phyloP scores from a whole-genome alignment of 2,888 invertebrate genomes.

The Zelleria hepariella region DNA sequence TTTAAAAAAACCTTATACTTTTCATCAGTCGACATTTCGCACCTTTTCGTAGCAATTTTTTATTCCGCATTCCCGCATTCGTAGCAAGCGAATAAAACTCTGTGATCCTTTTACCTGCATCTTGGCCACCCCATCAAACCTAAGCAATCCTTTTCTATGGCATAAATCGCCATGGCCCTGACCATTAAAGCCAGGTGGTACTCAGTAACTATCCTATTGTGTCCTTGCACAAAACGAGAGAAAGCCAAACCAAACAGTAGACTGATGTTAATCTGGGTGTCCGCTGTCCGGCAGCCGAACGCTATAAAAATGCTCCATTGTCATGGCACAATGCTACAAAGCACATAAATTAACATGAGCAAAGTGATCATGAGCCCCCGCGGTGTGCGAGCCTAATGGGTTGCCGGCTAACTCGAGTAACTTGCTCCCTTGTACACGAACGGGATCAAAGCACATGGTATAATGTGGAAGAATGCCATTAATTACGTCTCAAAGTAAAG shows the following conservation, averaged over 20 bases:
- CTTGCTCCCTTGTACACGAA: neutral
- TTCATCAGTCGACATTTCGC: neutral
- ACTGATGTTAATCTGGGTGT: slow-evolving; percentile 64
- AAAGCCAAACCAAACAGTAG: slow-evolving; percentile 57
- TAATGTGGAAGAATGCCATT: neutral
- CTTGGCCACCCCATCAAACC: neutral
- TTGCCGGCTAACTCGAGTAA: slow-evolving; percentile 20
- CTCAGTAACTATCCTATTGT: slow-evolving; percentile 42
- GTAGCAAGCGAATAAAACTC: neutral
- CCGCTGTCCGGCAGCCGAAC: slow-evolving; percentile 66
- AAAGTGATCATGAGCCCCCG: slow-evolving; percentile 68
- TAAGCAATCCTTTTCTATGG: slow-evolving; percentile 5
- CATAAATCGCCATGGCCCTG: slow-evolving; percentile 31
- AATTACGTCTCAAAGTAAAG: neutral
- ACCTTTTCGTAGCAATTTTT: neutral
- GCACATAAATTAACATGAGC: slow-evolving; percentile 70
- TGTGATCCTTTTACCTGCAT: neutral
- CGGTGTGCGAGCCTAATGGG: slow-evolving; percentile 54
- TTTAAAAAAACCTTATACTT: neutral
- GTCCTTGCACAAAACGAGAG: slow-evolving; percentile 64
- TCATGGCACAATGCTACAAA: slow-evolving; percentile 58
- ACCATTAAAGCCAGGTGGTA: slow-evolving; percentile 63
- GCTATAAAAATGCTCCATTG: slow-evolving; percentile 61
- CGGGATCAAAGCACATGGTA: neutral
- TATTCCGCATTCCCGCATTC: no score